phyloP scores from a whole-genome alignment of 2,113 vertebrate genomes.

The Pogonocichla stellata region DNA sequence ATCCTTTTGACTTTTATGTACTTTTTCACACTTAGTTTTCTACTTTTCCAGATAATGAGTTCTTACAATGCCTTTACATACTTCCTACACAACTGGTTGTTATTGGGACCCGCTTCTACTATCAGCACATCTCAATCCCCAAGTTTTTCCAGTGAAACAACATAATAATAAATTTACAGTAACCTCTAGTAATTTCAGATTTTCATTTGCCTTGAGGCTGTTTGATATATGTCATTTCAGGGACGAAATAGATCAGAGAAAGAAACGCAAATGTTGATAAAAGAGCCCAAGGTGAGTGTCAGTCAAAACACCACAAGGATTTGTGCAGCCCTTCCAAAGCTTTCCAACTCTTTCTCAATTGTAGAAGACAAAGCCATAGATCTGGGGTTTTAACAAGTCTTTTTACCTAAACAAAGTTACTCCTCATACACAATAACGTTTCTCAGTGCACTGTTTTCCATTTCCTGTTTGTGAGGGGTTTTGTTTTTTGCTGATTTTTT shows the following conservation, averaged over 20 bases:
- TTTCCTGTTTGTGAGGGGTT: not conserved
- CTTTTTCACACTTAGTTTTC: not conserved
- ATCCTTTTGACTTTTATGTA: not conserved
- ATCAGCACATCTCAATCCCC: not conserved
- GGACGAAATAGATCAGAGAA: not conserved
- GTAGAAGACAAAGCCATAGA: not conserved
- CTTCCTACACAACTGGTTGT: not conserved
- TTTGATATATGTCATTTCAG: not conserved
- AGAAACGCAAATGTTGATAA: not conserved
- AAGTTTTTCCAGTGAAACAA: not conserved
- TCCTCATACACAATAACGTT: not conserved
- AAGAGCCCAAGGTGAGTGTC: not conserved
- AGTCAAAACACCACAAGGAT: not conserved
- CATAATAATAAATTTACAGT: not conserved
- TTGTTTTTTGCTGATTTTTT: not conserved
- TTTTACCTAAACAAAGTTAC: not conserved
- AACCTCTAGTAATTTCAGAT: not conserved
- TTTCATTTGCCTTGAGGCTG: not conserved
- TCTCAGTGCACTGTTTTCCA: not conserved
- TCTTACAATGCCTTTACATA: not conserved
- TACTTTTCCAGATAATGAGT: not conserved
- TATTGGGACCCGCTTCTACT: not conserved
- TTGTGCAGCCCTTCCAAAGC: not conserved
- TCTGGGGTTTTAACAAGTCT: not conserved
- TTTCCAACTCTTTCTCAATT: not conserved